A percentile compares a stretch with the other conserved stretches of the same genome.
Conservation (phyloP, 2,113 vertebrate species). For the Nestor notabilis region DNA sequence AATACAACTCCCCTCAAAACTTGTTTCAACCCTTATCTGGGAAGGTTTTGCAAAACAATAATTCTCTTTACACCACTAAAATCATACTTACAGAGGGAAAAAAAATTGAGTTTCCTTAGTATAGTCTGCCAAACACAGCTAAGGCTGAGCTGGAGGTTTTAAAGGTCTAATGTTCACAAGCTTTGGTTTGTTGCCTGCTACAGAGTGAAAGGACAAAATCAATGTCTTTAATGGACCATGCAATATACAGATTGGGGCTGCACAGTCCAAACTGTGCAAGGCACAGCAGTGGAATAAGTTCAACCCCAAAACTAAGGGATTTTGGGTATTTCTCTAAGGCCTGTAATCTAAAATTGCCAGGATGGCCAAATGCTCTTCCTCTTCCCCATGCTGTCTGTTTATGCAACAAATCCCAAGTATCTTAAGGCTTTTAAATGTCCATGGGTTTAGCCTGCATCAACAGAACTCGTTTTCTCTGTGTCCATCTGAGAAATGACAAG, state of each 20-base stretch:
- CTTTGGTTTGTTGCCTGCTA: not conserved
- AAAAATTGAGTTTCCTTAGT: not conserved
- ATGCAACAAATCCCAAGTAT: not conserved
- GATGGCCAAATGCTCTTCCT: not conserved
- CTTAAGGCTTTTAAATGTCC: not conserved
- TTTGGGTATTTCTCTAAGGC: not conserved
- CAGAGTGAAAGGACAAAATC: not conserved
- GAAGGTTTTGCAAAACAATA: not conserved
- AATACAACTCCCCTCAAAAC: not conserved
- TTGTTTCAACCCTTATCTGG: not conserved
- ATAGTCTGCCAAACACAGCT: not conserved
- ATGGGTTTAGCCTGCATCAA: not conserved
- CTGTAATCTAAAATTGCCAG: not conserved
- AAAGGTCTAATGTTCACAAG: not conserved
- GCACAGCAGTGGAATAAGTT: not conserved
- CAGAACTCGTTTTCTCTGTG: not conserved
- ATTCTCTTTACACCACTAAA: constrained; percentile 14
- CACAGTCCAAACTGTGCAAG: not conserved
- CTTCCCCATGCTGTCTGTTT: not conserved
- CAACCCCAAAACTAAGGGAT: not conserved
- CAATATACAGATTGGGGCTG: not conserved
- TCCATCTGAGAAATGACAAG: not conserved
- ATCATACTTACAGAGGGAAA: not conserved
- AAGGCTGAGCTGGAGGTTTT: not conserved
- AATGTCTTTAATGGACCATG: not conserved